Base-by-base conservation (phyloP, 1,140 invertebrate species). In the Diorhabda elongata region DNA sequence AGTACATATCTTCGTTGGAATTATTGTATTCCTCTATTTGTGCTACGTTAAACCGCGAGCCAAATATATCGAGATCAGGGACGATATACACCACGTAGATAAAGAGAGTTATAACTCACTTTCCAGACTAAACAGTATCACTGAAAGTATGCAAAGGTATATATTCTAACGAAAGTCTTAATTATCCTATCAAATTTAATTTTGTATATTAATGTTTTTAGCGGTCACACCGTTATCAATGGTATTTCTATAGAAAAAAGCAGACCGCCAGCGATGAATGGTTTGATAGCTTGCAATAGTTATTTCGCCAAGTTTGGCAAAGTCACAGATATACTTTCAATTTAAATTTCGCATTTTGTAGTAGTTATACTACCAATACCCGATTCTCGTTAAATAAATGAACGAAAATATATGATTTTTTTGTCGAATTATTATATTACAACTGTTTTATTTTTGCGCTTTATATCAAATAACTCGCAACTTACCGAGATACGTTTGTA, bases 271-370 rank as follows among this genome's bases (percentile, higher is more conserved):
- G 88, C 85, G 42, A 89, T 90, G 88, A 88, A 89, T 81, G 90
- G 88, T 66, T 81, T 91, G 64, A 89, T 91, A 62, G 87, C 88
- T 1, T 90, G 89, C 82, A 91, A 88, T 80, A 91, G 89, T 80
- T 91, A 89, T 77, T 84, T 88, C 52, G 85, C 87, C 2, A 87
- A 88, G 73, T 85, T 87, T 0, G 89, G 87, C 86, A 26, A 26
- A 26, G 26, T 26, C 26, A 26, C 26, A 26, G 26, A 26, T 26
- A 26, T 26, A 26, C 26, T 26, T 26, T 26, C 26, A 26, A 26
- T 26, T 26, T 26, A 26, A 26, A 26, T 26, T 26, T 26, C 26
- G 26, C 26, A 26, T 26, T 26, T 26, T 26, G 26, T 26, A 26
- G 26, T 26, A 26, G 26, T 26, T 26, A 26, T 26, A 26, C 26